Evolutionary conservation across 2,113 vertebrate species (phyloP), one percentile per base, ranked within the genome.

Genomic region (Urocitellus parryii): DNA sequence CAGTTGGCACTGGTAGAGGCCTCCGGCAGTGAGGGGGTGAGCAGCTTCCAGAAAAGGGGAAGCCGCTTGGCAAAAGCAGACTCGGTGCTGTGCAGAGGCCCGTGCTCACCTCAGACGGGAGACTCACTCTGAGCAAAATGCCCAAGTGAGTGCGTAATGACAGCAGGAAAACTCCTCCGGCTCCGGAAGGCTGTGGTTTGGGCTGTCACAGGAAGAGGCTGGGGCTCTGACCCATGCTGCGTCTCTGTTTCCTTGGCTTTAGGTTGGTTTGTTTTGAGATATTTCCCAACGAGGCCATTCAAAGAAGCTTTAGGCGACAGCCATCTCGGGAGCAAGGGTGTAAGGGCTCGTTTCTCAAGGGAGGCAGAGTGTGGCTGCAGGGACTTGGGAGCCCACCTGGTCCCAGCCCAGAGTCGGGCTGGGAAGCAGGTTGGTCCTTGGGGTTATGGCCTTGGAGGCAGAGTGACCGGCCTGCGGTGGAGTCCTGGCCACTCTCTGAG

Each of bases 11-110:
- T 95, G 96, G 93, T 37, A 48, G 93, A 97, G 80, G 37, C 70
- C 25, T 34, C 39, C 10, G 24, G 3, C 3, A 20, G 68, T 3
- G 1, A 42, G 3, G 16, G 5, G 45, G 10, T 2, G 0, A 34
- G 34, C 32, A 27, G 90, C 68, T 93, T 96, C 91, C 95, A 94
- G 94, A 95, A 96, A 97, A 97, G 95, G 61, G 89, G 93, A 97
- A 94, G 94, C 65, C 22, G 68, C 27, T 56, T 65, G 87, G 61
- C 68, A 45, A 89, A 96, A 96, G 95, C 95, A 95, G 96, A 96
- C 96, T 91, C 8, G 1, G 82, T 67, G 93, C 88, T 42, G 42
- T 6, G 42, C 78, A 48, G 48, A 81, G 76, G 88, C 90, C 58
- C 82, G 10, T 29, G 42, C 68, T 56, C 34, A 1, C 84, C 63